These are phyloP conservation scores for Rynchops niger DNA, from an alignment of 2,113 vertebrate species.

Conservation along the genomic window DNA sequence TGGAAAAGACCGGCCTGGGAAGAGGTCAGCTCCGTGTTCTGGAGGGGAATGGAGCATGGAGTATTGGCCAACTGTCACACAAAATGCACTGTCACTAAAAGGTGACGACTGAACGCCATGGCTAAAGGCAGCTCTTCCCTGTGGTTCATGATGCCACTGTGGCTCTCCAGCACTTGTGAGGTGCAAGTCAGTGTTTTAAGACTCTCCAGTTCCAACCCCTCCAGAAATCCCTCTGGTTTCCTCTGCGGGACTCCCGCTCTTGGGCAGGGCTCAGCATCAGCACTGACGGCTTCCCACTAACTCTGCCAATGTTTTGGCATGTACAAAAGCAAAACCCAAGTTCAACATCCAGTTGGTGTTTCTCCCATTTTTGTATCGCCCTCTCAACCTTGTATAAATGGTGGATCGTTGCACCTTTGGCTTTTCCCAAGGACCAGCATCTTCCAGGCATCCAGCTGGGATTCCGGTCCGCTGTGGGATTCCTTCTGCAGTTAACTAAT, in stretches of 20 bases:
- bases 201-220: not conserved
- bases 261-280: not conserved
- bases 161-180: not conserved
- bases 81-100: not conserved
- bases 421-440: not conserved
- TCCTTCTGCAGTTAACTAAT: not conserved
- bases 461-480: not conserved
- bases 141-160: rapidly evolving
- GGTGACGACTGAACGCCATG: not conserved
- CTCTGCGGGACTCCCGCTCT: not conserved
- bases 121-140: not conserved
- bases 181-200: no score
- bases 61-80: not conserved
- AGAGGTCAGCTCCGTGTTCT: not conserved
- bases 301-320: not conserved
- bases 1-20: not conserved
- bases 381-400: not conserved
- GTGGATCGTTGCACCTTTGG: not conserved
- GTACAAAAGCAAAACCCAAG: not conserved
- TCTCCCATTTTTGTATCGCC: not conserved
- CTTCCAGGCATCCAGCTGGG: not conserved
- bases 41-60: not conserved
- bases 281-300: not conserved
- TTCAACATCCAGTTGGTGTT: not conserved
- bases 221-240: not conserved